Base-by-base conservation (phyloP, 2,888 invertebrate genomes). In the Zele albiditarsus region DNA sequence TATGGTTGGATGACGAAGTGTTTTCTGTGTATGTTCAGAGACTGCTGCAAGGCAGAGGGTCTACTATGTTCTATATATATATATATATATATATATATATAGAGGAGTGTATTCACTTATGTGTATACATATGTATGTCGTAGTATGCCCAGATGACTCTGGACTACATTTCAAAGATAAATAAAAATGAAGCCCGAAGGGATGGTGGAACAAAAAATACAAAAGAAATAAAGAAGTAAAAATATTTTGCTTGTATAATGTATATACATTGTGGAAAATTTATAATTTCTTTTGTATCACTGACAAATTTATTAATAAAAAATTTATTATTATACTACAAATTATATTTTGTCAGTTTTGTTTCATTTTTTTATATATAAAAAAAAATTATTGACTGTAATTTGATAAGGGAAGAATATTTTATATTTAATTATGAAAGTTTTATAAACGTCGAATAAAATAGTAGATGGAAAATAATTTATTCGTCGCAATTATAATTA, bases 141-240 rank as follows among this genome's bases (percentile, higher is more conserved):
- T 53, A n/a, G n/a, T n/a, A 63, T 20, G 25, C 33, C 25, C 66
- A 27, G 66, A 38, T 25, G 66, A 46, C 46, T 66, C 38, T 23
- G 10, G n/a, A 66, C 23, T 66, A 33, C 28, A 66, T 66, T 66
- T 66, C 42, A 66, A 66, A 66, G 66, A 66, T 66, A 66, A 66
- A 66, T 66, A 66, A 66, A 38, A 42, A 66, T 23, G 38, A 42
- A 33, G n/a, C 14, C 57, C 58, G 60, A 60, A 23, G 42, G 42
- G 28, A 23, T 27, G 16, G n/a, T n/a, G 10, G 14, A 33, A 12
- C 4, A 58, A 69, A 31, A 14, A 38, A 33, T 28, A 23, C 16
- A 28, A 16, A 28, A 31, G 60, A 58, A 25, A 27, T 28, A 42
- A 31, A 33, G 31, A 14, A 58, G 46, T n/a, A n/a, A n/a, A 14